Base-by-base conservation (phyloP, 2,888 invertebrate species). In the Aphrophora alni region DNA sequence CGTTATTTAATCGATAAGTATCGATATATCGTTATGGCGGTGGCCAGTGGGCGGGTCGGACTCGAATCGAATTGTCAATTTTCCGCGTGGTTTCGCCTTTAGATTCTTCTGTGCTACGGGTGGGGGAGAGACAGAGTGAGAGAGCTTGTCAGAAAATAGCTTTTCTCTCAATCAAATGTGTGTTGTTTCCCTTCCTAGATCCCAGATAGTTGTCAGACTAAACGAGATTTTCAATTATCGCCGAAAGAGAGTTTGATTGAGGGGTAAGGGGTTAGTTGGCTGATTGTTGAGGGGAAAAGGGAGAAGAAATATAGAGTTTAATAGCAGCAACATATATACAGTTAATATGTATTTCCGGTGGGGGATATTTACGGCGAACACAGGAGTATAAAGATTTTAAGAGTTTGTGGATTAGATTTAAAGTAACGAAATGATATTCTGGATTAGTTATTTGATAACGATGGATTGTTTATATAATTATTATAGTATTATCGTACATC, bases 1-100 rank as follows among this genome's bases (percentile, higher is more conserved):
- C 77, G 77, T 77, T 77, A 77, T 77, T 77, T 77, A 77, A 77
- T 70, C 70, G 77, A 77, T 77, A 77, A 77, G 77, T 77, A 77
- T 77, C 69, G 68, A 77, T 77, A 70, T 77, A 68, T 59, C 70
- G 27, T 33, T 33, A 59, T 59, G 59, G 33, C 38, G 33, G 69
- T 38, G 70, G 77, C 69, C 69, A 70, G 69, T 68, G 69, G 69
- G 70, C 17, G 28, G 59, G 59, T 77, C 68, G 70, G 70, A 69
- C 33, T 77, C 77, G 38, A 77, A 77, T 77, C 77, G 77, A 77
- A 77, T 77, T 77, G 77, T 77, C 77, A 77, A 77, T 77, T 77
- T 69, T 77, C 77, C 77, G 77, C 77, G 77, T 77, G 77, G 77
- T 77, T 77, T 77, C 68, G 77, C 77, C 70, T 69, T 77, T 70